phyloP scores from a whole-genome alignment of 2,113 vertebrate genomes.

The Paramisgurnus dabryanus region DNA sequence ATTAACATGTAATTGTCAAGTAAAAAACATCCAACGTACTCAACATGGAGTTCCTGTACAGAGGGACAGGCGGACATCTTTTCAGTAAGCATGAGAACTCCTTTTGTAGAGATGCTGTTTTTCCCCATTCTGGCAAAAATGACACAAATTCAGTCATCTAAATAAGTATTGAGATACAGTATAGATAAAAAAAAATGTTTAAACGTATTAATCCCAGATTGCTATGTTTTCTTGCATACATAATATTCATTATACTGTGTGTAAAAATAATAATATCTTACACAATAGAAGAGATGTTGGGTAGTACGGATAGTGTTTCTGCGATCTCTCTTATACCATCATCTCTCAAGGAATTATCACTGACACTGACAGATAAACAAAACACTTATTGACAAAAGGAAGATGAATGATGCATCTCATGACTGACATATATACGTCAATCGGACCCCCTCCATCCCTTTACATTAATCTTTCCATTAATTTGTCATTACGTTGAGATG shows the following conservation, averaged over 20 bases:
- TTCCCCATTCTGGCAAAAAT: slow-evolving; percentile 76
- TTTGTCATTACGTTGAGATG: too few species aligned
- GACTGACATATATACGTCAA: too few species aligned
- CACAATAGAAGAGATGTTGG: slow-evolving; percentile 72
- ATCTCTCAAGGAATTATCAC: slow-evolving; percentile 79
- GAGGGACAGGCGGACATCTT: slow-evolving; percentile 62
- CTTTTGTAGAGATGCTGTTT: slow-evolving; percentile 71
- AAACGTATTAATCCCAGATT: too few species aligned
- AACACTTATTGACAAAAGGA: background rate
- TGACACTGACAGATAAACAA: slow-evolving; percentile 74
- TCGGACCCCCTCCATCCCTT: too few species aligned
- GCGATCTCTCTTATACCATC: slow-evolving; percentile 64
- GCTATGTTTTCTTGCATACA: too few species aligned
- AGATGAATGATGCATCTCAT: background rate
- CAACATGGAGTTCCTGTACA: slow-evolving; percentile 70
- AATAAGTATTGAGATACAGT: background rate
- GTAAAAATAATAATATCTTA: slow-evolving; percentile 64
- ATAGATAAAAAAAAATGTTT: background rate
- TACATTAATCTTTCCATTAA: background rate
- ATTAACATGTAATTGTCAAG: background rate
- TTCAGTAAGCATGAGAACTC: slow-evolving; percentile 69
- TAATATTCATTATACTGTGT: too few species aligned
- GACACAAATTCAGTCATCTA: background rate
- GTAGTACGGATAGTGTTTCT: slow-evolving; percentile 70
- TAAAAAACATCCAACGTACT: slow-evolving; percentile 67